Conservation (phyloP, 2,797 vertebrate genomes). For the Parauchenoglanis punctatus region DNA sequence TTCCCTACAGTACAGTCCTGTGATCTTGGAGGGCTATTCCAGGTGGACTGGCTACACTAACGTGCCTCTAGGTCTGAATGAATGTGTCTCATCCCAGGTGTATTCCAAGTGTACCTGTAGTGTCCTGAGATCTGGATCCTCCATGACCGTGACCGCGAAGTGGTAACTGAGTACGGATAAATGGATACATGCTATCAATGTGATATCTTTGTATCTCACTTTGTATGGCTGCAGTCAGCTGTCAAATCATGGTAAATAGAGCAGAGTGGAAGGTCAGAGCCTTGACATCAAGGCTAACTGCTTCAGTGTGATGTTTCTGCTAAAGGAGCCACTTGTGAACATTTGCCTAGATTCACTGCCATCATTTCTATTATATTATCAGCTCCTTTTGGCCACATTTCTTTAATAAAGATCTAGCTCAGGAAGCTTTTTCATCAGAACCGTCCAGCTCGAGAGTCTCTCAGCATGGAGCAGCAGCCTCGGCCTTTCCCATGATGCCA, state of each 20-base stretch:
- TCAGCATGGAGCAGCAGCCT: slow-evolving; percentile 8
- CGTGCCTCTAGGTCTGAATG: too few species aligned
- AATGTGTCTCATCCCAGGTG: not conserved
- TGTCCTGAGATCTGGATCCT: not conserved
- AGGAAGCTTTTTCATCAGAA: not conserved
- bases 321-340: not conserved
- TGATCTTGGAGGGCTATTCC: not conserved
- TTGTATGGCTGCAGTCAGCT: too few species aligned
- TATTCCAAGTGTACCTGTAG: not conserved
- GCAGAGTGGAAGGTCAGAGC: not conserved
- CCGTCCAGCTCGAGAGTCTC: not conserved
- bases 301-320: not conserved
- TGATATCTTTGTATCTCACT: not conserved
- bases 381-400: not conserved
- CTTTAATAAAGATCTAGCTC: not conserved
- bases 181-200: not conserved
- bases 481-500: slow-evolving; percentile 20
- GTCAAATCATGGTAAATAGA: not conserved
- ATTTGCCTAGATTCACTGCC: not conserved
- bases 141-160: not conserved
- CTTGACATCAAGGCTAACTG: not conserved
- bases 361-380: not conserved
- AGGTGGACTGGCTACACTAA: not conserved
- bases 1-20: not conserved
- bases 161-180: not conserved